Base-by-base conservation (phyloP, 2,888 invertebrate genomes). In the Falcaria lacertinaria region DNA sequence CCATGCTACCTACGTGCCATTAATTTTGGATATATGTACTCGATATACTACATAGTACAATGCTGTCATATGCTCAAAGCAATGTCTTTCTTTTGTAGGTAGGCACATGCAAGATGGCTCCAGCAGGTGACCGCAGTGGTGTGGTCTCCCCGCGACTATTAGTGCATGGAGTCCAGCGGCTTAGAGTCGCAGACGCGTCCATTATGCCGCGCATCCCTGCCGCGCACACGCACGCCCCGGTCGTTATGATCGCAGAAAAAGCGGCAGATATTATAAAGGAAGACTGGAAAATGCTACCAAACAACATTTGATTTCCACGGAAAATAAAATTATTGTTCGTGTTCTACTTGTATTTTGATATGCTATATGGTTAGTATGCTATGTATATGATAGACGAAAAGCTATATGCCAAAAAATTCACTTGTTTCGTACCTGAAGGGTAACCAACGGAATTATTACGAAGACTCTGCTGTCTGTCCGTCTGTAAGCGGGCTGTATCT, bases 21-120 rank as follows among this genome's bases (percentile, higher is more conserved):
- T n/a, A n/a, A n/a, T n/a, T n/a, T n/a, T n/a, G n/a, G n/a, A n/a
- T n/a, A n/a, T n/a, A n/a, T n/a, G n/a, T n/a, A n/a, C n/a, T n/a
- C n/a, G n/a, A n/a, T n/a, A n/a, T n/a, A n/a, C n/a, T n/a, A n/a
- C n/a, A n/a, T n/a, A n/a, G n/a, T n/a, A n/a, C n/a, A n/a, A n/a
- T n/a, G n/a, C n/a, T n/a, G n/a, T n/a, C n/a, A n/a, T n/a, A n/a
- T n/a, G n/a, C n/a, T n/a, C n/a, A n/a, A n/a, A n/a, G n/a, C n/a
- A n/a, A n/a, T n/a, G n/a, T n/a, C n/a, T n/a, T n/a, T n/a, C n/a
- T 11, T 28, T 59, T 52, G 3, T 88, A 93, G 76, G 90, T 91
- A 14, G 93, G 93, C 13, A 94, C 94, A 0, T 93, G 93, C 54
- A 94, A 93, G 78, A 95, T 95, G 95, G 94, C 94, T 0, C 91